Evolutionary conservation across 2,888 invertebrate species (phyloP).

Genomic region (Ectobius pallidus): DNA sequence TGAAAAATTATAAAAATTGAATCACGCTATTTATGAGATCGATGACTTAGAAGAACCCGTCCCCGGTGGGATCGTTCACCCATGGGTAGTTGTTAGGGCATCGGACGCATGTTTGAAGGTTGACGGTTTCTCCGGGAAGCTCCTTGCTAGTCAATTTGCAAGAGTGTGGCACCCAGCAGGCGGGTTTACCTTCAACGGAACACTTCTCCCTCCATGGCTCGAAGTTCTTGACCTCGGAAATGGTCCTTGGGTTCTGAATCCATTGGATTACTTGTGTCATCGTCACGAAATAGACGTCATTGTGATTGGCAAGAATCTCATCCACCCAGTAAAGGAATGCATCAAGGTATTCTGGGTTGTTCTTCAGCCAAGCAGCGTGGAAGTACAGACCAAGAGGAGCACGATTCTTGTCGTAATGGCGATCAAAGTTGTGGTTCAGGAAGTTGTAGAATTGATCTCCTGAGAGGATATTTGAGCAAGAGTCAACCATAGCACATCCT

Average conservation of each 20-base stretch:
- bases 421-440: constrained; percentile 90
- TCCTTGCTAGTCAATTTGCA: constrained; percentile 93
- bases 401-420: constrained; percentile 89
- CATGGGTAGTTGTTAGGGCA: constrained; percentile 96
- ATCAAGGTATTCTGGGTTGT: constrained; percentile 90
- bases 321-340: constrained; percentile 94
- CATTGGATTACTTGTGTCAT: constrained; percentile 97
- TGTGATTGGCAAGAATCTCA: constrained; percentile 81
- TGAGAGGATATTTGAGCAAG: constrained; percentile 89
- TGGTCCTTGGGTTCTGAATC: constrained; percentile 90
- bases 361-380: constrained; percentile 93
- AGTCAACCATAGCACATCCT: constrained; percentile 94
- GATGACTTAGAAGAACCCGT: constrained; percentile 82
- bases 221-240: constrained; percentile 86
- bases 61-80: constrained; percentile 90
- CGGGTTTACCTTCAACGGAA: constrained; percentile 79
- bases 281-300: constrained; percentile 92
- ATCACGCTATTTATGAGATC: too few species aligned
- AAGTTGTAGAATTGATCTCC: constrained; percentile 95
- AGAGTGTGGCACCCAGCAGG: constrained; percentile 88
- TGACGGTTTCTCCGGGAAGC: constrained; percentile 92
- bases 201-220: constrained; percentile 96
- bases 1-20: too few species aligned
- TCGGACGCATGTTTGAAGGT: constrained; percentile 89
- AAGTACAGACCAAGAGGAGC: constrained; percentile 89